Conservation (phyloP, 1,140 invertebrate species). For the Musca domestica region DNA sequence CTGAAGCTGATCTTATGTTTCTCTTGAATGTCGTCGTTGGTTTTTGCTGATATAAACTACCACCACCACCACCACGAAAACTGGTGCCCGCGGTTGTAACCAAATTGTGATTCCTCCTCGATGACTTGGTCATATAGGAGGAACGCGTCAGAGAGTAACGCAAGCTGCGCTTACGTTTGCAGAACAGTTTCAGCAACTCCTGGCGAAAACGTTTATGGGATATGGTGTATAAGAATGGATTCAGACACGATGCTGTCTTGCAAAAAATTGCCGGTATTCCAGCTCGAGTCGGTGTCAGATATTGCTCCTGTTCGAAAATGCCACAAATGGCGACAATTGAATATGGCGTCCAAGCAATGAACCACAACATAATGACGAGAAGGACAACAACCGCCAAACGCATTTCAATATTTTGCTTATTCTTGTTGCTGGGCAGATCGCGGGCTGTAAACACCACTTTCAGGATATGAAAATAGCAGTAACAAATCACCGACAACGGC, state of each 20-base stretch:
- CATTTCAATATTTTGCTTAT: conserved; percentile 66
- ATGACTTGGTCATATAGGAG: conserved; percentile 44
- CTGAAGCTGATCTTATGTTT: no score
- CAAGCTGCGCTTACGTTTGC: neutral
- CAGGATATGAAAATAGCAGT: conserved; percentile 70
- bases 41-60: no score
- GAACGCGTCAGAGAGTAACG: conserved; percentile 34
- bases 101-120: conserved; percentile 33
- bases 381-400: conserved; percentile 67
- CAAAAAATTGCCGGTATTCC: conserved; percentile 76
- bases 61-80: no score
- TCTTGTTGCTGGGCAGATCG: conserved; percentile 58
- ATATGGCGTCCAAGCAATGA: conserved; percentile 76
- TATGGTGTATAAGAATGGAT: conserved; percentile 73
- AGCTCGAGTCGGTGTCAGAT: conserved; percentile 65
- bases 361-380: conserved; percentile 67
- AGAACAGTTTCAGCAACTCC: conserved; percentile 45
- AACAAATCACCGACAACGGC: conserved; percentile 67
- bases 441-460: conserved; percentile 60
- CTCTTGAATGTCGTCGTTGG: no score
- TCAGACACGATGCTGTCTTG: conserved; percentile 71
- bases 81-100: neutral
- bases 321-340: conserved; percentile 71
- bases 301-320: conserved; percentile 62
- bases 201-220: conserved; percentile 68